Evolutionary conservation across 1,140 invertebrate genomes (phyloP).

Genomic region (Telenomus remus): DNA sequence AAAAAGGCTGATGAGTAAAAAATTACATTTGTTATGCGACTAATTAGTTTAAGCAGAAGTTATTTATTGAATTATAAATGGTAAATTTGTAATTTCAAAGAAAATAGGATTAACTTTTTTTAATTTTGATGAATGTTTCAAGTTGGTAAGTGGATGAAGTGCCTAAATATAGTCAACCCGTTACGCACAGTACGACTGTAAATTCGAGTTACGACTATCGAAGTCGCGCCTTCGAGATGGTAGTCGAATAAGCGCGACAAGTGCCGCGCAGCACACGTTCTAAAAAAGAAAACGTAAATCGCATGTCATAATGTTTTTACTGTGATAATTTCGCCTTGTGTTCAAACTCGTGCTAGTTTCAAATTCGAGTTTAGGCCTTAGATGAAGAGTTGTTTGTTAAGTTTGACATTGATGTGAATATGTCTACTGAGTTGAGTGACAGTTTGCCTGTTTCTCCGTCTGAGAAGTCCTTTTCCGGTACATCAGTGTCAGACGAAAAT

Average conservation of each 20-base stretch:
- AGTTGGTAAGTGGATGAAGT: background rate
- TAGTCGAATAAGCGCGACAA: conserved; percentile 35
- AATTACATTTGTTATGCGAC: too few relatives aligned
- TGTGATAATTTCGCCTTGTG: background rate
- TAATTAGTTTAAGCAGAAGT: too few relatives aligned
- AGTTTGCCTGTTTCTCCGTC: conserved; percentile 75
- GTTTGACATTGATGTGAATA: conserved; percentile 65
- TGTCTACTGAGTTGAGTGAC: conserved; percentile 76
- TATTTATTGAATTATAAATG: too few relatives aligned
- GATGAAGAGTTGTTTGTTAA: background rate
- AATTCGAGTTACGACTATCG: conserved; percentile 21
- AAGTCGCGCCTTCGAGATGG: conserved; percentile 26
- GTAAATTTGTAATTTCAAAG: too few relatives aligned
- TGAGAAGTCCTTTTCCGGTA: conserved; percentile 71
- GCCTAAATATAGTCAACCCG: conserved; percentile 19
- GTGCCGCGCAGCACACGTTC: conserved; percentile 23
- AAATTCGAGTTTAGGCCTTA: background rate
- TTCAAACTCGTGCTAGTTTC: conserved; percentile 2
- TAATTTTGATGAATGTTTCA: background rate
- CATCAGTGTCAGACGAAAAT: conserved; percentile 70
- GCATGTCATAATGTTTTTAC: conserved; percentile 8
- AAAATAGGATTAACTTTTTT: too few relatives aligned
- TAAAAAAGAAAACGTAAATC: conserved; percentile 2
- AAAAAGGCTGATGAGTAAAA: too few relatives aligned
- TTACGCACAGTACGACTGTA: conserved; percentile 12